phyloP scores from a whole-genome alignment of 2,797 vertebrate species.

The Echeneis naucrates region DNA sequence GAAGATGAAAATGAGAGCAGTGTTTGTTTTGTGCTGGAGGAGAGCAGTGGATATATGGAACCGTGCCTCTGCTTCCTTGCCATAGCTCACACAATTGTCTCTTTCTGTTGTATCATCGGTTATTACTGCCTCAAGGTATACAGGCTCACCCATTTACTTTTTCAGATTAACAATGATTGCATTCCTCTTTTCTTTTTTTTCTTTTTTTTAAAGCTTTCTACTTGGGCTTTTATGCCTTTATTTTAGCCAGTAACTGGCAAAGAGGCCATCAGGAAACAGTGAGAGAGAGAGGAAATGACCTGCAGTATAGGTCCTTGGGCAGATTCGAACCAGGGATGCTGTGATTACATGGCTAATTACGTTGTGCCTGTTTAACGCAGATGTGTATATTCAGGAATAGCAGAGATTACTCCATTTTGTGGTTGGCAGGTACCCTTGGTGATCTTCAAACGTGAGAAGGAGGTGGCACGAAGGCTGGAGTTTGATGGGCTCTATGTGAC shows the following conservation, averaged over 20 bases:
- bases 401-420: background rate
- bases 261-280: no score
- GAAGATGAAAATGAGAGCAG: slow-evolving; percentile 55
- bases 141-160: background rate
- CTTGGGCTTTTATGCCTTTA: no score
- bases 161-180: background rate
- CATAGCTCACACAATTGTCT: slow-evolving; percentile 91
- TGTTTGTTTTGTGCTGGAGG: slow-evolving; percentile 90
- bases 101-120: slow-evolving; percentile 96
- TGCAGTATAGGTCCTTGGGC: no score
- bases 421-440: slow-evolving; percentile 90
- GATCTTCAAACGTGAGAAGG: slow-evolving; percentile 97
- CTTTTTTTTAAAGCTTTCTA: no score
- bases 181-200: slow-evolving; percentile 3
- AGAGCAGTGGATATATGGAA: slow-evolving; percentile 87
- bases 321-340: no score
- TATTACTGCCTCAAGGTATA: slow-evolving; percentile 95
- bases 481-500: slow-evolving; percentile 94
- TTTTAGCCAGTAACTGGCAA: no score
- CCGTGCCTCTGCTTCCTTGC: slow-evolving; percentile 87
- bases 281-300: no score
- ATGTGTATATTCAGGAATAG: slow-evolving; percentile 2
- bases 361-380: fast-evolving
- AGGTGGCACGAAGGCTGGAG: slow-evolving; percentile 92
- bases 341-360: no score